Evolutionary conservation across 2,113 vertebrate genomes (phyloP).

Genomic region (Theropithecus gelada): DNA sequence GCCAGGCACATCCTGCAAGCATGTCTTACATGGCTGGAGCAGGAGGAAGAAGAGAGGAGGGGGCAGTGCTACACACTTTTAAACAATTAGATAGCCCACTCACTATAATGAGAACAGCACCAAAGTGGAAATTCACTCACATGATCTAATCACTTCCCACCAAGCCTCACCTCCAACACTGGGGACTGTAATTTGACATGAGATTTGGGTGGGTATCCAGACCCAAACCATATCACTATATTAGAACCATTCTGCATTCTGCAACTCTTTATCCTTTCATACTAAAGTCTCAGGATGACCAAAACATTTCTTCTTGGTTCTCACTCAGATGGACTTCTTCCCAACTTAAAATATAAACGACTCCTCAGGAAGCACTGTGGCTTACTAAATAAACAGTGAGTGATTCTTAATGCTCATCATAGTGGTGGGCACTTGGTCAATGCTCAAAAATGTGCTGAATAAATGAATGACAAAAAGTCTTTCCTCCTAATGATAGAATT

Average conservation of each 20-base stretch:
- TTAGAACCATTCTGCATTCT: neutral
- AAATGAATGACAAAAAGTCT: neutral
- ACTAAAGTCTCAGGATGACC: neutral
- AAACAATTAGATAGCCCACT: too few relatives aligned
- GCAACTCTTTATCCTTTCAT: neutral
- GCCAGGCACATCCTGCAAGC: too few relatives aligned
- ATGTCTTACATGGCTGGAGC: too few relatives aligned
- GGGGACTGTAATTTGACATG: too few relatives aligned
- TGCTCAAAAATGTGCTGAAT: neutral
- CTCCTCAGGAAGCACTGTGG: neutral
- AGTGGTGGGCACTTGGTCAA: neutral
- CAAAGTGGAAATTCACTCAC: too few relatives aligned
- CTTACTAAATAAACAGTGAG: neutral
- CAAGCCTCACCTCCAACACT: too few relatives aligned
- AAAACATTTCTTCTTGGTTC: neutral
- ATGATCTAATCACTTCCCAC: too few relatives aligned
- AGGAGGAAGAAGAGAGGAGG: too few relatives aligned
- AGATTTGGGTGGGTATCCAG: too few relatives aligned
- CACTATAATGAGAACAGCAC: too few relatives aligned
- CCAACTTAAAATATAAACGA: neutral
- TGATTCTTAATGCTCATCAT: neutral
- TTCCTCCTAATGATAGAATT: neutral
- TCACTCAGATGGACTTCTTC: neutral
- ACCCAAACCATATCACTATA: too few relatives aligned
- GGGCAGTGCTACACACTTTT: too few relatives aligned